Evolutionary conservation across 2,113 vertebrate genomes (phyloP).

Genomic region (Planiliza haematocheilus): DNA sequence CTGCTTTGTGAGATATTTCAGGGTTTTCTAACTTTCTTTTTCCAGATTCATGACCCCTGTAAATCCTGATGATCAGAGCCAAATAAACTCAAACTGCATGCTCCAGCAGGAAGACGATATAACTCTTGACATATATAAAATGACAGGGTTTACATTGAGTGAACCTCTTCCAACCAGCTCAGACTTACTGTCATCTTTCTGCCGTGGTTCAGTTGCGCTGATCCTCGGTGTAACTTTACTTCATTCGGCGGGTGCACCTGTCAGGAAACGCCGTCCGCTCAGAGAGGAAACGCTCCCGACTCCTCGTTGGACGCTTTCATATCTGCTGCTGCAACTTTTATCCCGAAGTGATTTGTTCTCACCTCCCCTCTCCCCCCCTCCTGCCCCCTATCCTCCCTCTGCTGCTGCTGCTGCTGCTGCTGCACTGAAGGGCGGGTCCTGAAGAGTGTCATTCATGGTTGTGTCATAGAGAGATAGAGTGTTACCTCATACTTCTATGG

Average conservation of each 20-base stretch:
- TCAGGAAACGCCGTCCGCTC: background rate
- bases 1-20: too few species aligned
- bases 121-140: too few species aligned
- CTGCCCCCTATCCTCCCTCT: slow-evolving; percentile 3
- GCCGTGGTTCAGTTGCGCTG: slow-evolving; percentile 20
- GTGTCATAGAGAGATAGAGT: background rate
- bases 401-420: slow-evolving; percentile 4
- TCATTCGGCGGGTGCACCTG: slow-evolving; percentile 39
- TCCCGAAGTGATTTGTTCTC: slow-evolving; percentile 53
- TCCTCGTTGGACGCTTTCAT: slow-evolving; percentile 2
- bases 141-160: too few species aligned
- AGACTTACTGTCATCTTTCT: slow-evolving; percentile 70
- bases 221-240: slow-evolving; percentile 1
- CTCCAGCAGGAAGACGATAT: too few species aligned
- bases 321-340: slow-evolving; percentile 57
- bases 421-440: slow-evolving; percentile 30
- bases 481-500: background rate
- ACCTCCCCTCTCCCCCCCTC: slow-evolving; percentile 31
- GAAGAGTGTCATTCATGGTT: background rate
- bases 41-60: too few species aligned
- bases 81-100: too few species aligned
- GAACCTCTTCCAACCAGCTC: too few species aligned
- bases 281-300: too few species aligned
- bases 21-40: too few species aligned
- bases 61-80: too few species aligned